phyloP scores from a whole-genome alignment of 2,797 vertebrate genomes.

The Epinephelus coioides region DNA sequence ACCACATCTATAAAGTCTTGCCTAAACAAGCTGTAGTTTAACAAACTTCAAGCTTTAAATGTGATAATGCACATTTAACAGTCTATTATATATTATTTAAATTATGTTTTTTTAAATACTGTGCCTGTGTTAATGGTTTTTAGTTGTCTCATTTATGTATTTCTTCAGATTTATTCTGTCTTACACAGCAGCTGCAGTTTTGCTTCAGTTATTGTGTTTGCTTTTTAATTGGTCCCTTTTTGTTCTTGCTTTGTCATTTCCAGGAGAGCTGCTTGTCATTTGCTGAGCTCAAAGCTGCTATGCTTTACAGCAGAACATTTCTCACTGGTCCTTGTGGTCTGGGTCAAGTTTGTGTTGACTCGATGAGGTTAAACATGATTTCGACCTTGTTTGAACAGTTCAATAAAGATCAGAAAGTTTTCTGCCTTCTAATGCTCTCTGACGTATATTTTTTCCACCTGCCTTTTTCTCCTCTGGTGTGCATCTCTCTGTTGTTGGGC shows the following conservation, averaged over 20 bases:
- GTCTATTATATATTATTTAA: too few species aligned
- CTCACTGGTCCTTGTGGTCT: not conserved
- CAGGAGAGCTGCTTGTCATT: not conserved
- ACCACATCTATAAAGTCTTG: too few species aligned
- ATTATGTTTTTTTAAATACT: not conserved
- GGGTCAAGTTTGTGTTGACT: conserved; percentile 11
- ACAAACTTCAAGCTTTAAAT: not conserved
- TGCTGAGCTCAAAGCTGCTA: not conserved
- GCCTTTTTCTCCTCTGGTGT: not conserved
- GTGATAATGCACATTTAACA: too few species aligned
- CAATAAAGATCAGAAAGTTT: not conserved
- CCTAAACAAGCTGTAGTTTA: not conserved
- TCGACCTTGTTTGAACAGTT: not conserved
- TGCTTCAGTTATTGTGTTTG: not conserved
- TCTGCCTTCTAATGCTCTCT: not conserved
- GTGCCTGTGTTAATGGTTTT: not conserved
- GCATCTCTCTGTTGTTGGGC: not conserved
- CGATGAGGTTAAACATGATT: conserved; percentile 10
- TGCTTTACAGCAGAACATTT: not conserved
- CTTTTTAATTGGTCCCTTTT: conserved; percentile 18
- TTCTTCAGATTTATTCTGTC: not conserved
- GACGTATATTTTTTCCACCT: not conserved
- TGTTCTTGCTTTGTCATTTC: conserved; percentile 15
- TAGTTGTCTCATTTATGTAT: not conserved
- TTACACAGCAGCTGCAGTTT: conserved; percentile 1